These are phyloP conservation scores for Cheilosia vulpina DNA, from an alignment of 2,888 invertebrate species.

Conservation along the genomic window DNA sequence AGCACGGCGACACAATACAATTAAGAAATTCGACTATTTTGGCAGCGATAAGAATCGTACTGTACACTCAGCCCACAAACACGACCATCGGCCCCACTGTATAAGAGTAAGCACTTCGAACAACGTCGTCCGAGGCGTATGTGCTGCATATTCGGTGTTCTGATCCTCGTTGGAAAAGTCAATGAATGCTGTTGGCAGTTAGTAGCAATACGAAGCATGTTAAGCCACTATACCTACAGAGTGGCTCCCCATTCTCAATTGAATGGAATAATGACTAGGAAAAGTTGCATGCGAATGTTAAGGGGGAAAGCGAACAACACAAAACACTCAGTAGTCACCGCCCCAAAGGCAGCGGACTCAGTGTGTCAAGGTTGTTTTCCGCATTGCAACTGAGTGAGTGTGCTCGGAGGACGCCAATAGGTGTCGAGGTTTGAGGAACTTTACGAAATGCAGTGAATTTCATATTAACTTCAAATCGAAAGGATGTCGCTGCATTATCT, in stretches of 20 bases:
- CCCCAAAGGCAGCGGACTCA: constrained; percentile 51
- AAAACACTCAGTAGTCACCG: constrained; percentile 32
- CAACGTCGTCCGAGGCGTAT: constrained; percentile 29
- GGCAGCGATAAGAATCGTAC: constrained; percentile 60
- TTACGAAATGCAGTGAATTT: constrained; percentile 53
- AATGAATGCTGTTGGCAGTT: constrained; percentile 71
- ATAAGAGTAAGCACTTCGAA: constrained; percentile 30
- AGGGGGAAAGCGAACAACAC: constrained; percentile 36
- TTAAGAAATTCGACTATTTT: constrained; percentile 68
- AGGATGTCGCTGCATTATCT: constrained; percentile 21
- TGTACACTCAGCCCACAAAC: constrained; percentile 7
- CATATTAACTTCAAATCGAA: constrained; percentile 59
- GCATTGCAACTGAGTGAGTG: constrained; percentile 14
- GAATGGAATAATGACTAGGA: constrained; percentile 51
- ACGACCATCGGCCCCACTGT: background rate
- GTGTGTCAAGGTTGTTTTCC: constrained; percentile 66
- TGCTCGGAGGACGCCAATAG: constrained; percentile 25
- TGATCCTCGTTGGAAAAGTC: constrained; percentile 55
- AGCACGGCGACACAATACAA: constrained; percentile 62
- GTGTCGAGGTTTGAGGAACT: constrained; percentile 30
- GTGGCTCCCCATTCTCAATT: constrained; percentile 46
- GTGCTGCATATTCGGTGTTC: constrained; percentile 30
- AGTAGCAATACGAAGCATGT: constrained; percentile 42
- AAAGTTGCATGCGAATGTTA: constrained; percentile 47
- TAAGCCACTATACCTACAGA: constrained; percentile 40